Conservation (phyloP, 2,888 invertebrate genomes). For the Onthophagus sagittarius region DNA sequence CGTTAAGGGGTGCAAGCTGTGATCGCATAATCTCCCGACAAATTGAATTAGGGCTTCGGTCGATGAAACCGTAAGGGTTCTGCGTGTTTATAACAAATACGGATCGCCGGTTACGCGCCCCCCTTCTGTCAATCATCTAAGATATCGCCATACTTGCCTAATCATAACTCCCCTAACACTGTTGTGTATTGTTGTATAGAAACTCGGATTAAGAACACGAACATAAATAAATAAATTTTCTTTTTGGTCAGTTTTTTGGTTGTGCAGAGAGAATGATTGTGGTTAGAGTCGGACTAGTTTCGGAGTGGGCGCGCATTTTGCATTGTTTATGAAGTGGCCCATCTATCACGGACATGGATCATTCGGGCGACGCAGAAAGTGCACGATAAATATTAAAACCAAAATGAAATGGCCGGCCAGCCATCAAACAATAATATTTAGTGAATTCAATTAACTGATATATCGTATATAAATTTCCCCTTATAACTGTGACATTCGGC, state of each 20-base stretch:
- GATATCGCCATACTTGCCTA: not conserved
- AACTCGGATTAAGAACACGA: not conserved
- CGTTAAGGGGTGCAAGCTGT: slow-evolving; percentile 45
- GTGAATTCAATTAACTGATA: slow-evolving; percentile 45
- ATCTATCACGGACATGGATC: slow-evolving; percentile 22
- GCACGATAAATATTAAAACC: slow-evolving; percentile 39
- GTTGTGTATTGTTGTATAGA: not conserved
- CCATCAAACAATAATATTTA: slow-evolving; percentile 43
- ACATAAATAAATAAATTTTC: not conserved
- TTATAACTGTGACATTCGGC: slow-evolving; percentile 41
- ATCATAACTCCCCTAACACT: not conserved
- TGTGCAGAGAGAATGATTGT: not conserved
- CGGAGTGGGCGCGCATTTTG: slow-evolving; percentile 13
- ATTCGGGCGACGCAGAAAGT: slow-evolving; percentile 28
- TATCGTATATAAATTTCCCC: slow-evolving; percentile 44
- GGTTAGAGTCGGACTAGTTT: not conserved
- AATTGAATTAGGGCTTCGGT: slow-evolving; percentile 50
- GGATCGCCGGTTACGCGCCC: not conserved
- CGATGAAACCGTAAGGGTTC: slow-evolving; percentile 44
- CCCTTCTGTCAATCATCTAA: not conserved
- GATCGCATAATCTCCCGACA: slow-evolving; percentile 52
- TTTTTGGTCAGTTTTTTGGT: not conserved
- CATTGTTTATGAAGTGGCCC: slow-evolving; percentile 18
- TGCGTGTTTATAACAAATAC: slow-evolving; percentile 51
- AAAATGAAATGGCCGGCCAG: slow-evolving; percentile 38